These are phyloP conservation scores for Hoplodrina ambigua DNA, from an alignment of 2,888 invertebrate species.

Conservation along the genomic window DNA sequence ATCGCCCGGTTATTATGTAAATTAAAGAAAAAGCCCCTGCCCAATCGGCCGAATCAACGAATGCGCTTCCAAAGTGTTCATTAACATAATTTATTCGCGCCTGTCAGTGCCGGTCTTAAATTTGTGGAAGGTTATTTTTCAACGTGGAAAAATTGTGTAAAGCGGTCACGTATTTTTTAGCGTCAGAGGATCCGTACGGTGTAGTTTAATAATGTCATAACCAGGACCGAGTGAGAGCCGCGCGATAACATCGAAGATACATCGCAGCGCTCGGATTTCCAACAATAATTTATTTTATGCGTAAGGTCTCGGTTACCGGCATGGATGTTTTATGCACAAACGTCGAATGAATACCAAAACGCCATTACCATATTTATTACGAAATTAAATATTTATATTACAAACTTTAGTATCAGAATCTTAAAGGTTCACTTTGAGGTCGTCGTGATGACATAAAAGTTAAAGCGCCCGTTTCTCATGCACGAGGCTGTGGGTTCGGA, in stretches of 20 bases:
- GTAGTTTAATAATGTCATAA: constrained; percentile 89
- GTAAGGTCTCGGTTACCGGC: constrained; percentile 77
- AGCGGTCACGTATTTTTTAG: constrained; percentile 89
- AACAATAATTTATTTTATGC: constrained; percentile 85
- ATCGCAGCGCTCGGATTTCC: constrained; percentile 78
- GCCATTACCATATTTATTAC: constrained; percentile 69
- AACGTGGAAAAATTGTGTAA: constrained; percentile 84
- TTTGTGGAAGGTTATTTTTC: constrained; percentile 87
- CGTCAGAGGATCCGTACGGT: constrained; percentile 77
- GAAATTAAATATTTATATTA: constrained; percentile 17
- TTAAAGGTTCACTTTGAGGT: background rate
- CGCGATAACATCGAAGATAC: constrained; percentile 83
- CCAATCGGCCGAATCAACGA: constrained; percentile 84
- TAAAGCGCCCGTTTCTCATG: too few species aligned
- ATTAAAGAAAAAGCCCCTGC: constrained; percentile 78
- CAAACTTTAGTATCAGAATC: background rate
- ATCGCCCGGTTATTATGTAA: constrained; percentile 81
- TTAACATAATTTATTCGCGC: constrained; percentile 89
- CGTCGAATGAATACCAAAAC: constrained; percentile 76
- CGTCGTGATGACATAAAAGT: too few species aligned
- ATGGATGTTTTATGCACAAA: constrained; percentile 79
- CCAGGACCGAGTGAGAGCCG: constrained; percentile 74
- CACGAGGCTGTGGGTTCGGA: too few species aligned
- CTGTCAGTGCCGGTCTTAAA: constrained; percentile 88
- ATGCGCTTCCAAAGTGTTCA: constrained; percentile 88